phyloP scores from a whole-genome alignment of 2,797 vertebrate species.

The Parauchenoglanis punctatus region DNA sequence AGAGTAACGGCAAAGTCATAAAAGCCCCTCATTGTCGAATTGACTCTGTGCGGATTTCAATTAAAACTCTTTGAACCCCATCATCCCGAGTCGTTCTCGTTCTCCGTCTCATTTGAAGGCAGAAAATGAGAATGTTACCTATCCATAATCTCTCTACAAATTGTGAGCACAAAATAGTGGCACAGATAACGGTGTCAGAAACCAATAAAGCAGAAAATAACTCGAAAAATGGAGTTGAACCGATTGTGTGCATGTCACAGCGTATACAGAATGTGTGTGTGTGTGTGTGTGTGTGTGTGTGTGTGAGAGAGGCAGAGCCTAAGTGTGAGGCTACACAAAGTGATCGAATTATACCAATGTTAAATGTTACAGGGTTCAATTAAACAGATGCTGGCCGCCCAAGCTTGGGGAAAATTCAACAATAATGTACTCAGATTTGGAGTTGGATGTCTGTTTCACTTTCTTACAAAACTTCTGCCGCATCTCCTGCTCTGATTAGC shows the following conservation, averaged over 20 bases:
- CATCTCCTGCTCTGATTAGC: neutral
- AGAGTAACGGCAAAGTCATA: neutral
- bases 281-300: neutral
- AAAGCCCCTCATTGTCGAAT: neutral
- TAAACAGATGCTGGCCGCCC: slow-evolving; percentile 67
- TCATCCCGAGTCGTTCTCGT: neutral
- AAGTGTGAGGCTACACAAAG: slow-evolving; percentile 54
- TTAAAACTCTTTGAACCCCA: slow-evolving; percentile 3
- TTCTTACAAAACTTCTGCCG: neutral
- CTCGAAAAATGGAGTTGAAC: slow-evolving; percentile 23
- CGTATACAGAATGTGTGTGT: neutral
- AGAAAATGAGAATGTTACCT: slow-evolving; percentile 21
- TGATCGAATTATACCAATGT: slow-evolving; percentile 71
- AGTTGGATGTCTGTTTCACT: slow-evolving; percentile 40
- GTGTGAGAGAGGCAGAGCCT: neutral
- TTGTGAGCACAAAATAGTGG: neutral
- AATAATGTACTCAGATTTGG: slow-evolving; percentile 58
- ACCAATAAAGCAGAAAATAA: slow-evolving; percentile 33
- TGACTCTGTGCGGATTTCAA: neutral
- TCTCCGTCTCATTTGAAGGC: neutral
- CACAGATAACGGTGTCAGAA: neutral
- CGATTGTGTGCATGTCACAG: slow-evolving; percentile 2
- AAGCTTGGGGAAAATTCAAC: slow-evolving; percentile 18
- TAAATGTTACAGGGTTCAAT: slow-evolving; percentile 63
- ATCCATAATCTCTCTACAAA: slow-evolving; percentile 9